Percentiles rank a stretch among this genome's conserved stretches.
Evolutionary conservation across 2,113 vertebrate species (phyloP).

Genomic region (Pteronura brasiliensis): DNA sequence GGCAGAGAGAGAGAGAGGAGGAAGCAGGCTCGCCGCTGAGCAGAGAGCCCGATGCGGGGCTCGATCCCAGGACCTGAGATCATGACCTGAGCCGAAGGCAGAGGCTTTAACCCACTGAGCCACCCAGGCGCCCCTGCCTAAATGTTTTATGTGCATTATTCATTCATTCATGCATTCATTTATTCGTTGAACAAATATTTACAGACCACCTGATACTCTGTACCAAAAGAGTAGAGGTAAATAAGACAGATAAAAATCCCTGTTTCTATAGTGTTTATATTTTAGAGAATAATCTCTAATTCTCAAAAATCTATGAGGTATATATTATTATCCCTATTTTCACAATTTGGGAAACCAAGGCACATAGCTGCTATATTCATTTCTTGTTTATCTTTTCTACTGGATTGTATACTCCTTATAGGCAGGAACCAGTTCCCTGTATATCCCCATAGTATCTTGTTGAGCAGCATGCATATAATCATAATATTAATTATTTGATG

Average conservation of each 20-base stretch:
- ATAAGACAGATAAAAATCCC: neutral
- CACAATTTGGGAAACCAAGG: neutral
- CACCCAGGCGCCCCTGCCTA: too few relatives aligned
- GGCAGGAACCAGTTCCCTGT: neutral
- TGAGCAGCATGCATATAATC: neutral
- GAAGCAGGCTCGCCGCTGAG: too few relatives aligned
- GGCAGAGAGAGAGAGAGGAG: too few relatives aligned
- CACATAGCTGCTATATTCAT: neutral
- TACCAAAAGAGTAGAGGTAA: neutral
- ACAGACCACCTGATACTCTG: neutral
- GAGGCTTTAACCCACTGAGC: too few relatives aligned
- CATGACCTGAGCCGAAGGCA: too few relatives aligned
- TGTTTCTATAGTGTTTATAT: neutral
- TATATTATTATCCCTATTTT: neutral
- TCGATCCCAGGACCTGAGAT: too few relatives aligned
- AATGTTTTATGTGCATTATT: neutral
- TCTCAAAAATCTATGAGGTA: neutral
- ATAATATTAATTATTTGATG: neutral
- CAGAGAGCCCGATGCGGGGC: too few relatives aligned
- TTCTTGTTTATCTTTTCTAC: neutral
- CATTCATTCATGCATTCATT: neutral
- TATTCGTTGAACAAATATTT: neutral
- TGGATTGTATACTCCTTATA: neutral
- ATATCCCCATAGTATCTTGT: neutral
- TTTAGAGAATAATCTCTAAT: neutral